phyloP scores from a whole-genome alignment of 2,888 invertebrate species.

The Lycaena phlaeas region DNA sequence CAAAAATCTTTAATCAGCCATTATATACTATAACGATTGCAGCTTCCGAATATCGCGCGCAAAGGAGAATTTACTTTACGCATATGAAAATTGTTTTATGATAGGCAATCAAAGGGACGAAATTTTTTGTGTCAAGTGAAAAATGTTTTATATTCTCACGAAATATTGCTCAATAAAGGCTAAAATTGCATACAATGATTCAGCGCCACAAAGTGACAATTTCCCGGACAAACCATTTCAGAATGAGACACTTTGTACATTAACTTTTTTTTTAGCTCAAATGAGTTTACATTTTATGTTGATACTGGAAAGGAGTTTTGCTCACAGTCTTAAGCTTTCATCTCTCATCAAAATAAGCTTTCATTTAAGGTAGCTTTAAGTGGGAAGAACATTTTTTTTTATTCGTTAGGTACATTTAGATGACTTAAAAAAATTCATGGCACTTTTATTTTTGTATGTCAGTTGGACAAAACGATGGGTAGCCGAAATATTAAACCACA shows the following conservation, averaged over 20 bases:
- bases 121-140: constrained; percentile 22
- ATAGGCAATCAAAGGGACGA: constrained; percentile 19
- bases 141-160: constrained; percentile 24
- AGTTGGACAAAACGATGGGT: too few species aligned
- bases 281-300: constrained; percentile 3
- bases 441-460: too few species aligned
- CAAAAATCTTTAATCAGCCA: too few species aligned
- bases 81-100: constrained; percentile 21
- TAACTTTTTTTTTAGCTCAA: constrained; percentile 5
- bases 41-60: not conserved
- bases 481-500: too few species aligned
- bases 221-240: constrained; percentile 25
- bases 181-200: constrained; percentile 28
- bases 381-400: too few species aligned
- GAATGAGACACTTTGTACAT: constrained; percentile 12
- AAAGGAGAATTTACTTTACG: constrained; percentile 7
- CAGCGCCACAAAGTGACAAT: constrained; percentile 32
- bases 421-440: too few species aligned
- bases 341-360: too few species aligned
- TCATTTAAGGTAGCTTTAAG: too few species aligned
- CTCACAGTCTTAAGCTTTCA: too few species aligned
- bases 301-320: not conserved
- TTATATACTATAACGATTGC: constrained; percentile 1
- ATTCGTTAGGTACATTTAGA: too few species aligned
- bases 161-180: constrained; percentile 24